Percentiles rank a stretch among this genome's conserved stretches.
These are phyloP conservation scores for Opisthograptis luteolata DNA, from an alignment of 2,888 invertebrate species.

Conservation along the genomic window DNA sequence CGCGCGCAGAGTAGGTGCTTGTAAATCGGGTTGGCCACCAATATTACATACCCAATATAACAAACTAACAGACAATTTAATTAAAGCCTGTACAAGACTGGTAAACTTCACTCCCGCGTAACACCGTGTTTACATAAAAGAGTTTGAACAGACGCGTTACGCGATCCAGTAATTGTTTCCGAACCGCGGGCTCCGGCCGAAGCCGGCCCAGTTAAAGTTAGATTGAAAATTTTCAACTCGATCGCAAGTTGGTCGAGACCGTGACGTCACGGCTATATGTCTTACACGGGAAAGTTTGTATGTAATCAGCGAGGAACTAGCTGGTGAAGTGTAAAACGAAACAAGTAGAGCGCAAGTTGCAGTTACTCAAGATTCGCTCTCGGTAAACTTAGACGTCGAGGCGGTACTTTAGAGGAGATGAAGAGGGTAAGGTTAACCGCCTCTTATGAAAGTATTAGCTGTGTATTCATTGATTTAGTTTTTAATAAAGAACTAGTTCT, in stretches of 20 bases:
- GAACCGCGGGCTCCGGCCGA: constrained; percentile 12
- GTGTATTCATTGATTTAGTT: no score
- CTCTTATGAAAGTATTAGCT: no score
- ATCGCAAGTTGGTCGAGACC: constrained; percentile 22
- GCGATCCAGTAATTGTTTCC: constrained; percentile 21
- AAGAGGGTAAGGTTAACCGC: no score
- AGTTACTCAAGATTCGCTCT: no score
- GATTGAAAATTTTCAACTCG: constrained; percentile 38
- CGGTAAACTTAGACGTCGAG: no score
- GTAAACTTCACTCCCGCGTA: neutral
- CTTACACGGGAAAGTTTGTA: constrained; percentile 13
- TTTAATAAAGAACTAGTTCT: no score
- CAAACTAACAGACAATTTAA: no score
- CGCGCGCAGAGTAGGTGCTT: no score
- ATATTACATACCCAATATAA: no score
- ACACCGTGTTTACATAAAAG: constrained; percentile 5
- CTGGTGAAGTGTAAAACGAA: neutral
- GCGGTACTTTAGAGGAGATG: no score
- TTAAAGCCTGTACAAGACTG: no score
- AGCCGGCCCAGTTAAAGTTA: constrained; percentile 32
- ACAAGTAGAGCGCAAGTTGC: neutral
- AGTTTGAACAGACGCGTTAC: constrained; percentile 1
- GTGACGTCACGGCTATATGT: constrained; percentile 25
- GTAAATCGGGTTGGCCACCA: no score
- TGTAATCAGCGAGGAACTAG: neutral